Evolutionary conservation across 2,888 invertebrate genomes (phyloP).

Genomic region (Oscheius sp.): DNA sequence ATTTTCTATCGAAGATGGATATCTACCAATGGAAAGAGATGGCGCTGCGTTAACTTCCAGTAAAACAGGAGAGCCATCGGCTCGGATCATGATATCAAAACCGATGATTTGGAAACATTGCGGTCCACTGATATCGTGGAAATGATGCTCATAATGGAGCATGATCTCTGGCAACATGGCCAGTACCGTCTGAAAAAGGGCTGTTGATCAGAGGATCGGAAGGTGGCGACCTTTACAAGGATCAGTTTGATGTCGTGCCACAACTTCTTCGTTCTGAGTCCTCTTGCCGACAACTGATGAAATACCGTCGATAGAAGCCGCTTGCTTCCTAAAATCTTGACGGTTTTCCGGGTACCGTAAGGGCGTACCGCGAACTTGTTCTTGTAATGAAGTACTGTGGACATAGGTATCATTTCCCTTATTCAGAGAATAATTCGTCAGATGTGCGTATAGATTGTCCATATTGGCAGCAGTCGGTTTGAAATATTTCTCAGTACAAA

Average conservation of each 20-base stretch:
- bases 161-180: slow-evolving; percentile 76
- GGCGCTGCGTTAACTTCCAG: slow-evolving; percentile 77
- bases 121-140: slow-evolving; percentile 71
- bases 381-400: slow-evolving; percentile 69
- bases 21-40: slow-evolving; percentile 74
- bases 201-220: background rate
- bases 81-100: slow-evolving; percentile 75
- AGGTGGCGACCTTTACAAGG: slow-evolving; percentile 72
- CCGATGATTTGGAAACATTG: slow-evolving; percentile 77
- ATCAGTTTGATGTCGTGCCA: slow-evolving; percentile 75
- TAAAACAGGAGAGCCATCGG: slow-evolving; percentile 75
- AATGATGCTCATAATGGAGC: slow-evolving; percentile 74
- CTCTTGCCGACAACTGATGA: slow-evolving; percentile 71
- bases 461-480: slow-evolving; percentile 75
- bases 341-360: background rate
- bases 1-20: background rate
- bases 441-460: slow-evolving; percentile 75
- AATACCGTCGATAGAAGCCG: slow-evolving; percentile 75
- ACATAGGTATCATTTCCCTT: slow-evolving; percentile 75
- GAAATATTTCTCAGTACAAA: slow-evolving; percentile 76
- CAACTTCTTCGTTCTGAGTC: slow-evolving; percentile 73
- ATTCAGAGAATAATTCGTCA: slow-evolving; percentile 77
- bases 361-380: slow-evolving; percentile 67
- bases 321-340: slow-evolving; percentile 74
- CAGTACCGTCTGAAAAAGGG: slow-evolving; percentile 73